Evolutionary conservation across 1,140 invertebrate genomes (phyloP), one percentile per base, ranked within the genome.

Genomic region (Oppia nitens): DNA sequence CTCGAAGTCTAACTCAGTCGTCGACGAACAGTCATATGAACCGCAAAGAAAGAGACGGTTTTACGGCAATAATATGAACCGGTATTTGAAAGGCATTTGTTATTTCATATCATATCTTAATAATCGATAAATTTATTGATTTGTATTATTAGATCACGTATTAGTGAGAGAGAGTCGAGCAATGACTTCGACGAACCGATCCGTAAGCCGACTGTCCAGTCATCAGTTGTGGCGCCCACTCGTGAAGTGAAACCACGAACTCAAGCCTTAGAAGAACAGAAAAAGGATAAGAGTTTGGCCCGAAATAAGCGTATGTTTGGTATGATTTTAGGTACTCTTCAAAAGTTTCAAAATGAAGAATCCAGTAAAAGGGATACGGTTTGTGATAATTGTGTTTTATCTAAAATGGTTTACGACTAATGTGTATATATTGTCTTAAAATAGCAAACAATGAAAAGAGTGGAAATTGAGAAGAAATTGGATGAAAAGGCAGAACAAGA

Each of bases 271-370:
- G 82, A 84, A 64, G 84, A 87, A 48, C 88, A 94, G 68, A 81
- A 81, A 59, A 79, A 79, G 32, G 89, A 94, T 73, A 79, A 83
- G 65, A 85, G 85, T 55, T 79, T 83, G 63, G 87, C 60, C 52
- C 75, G 90, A 62, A 94, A 94, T 74, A 79, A 84, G 61, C 77
- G 93, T 62, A 95, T 97, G 85, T 95, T 97, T 77, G 90, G 92
- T 25, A 85, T 87, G 27, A 74, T 97, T 40, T 71, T 97, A 32
- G 92, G 92, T 3, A 96, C 92, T 47, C 72, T 97, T 62, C 87
- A 94, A 67, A 91, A 89, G 70, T 97, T 97, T 71, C 83, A 89
- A 67, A 85, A 89, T 69, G 92, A 97, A 70, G 89, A 95, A 73
- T 88, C 86, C 55, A 83, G 83, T 62, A 72, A 89, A 58, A 87